phyloP scores from a whole-genome alignment of 2,113 vertebrate species.

The Regulus satrapa region DNA sequence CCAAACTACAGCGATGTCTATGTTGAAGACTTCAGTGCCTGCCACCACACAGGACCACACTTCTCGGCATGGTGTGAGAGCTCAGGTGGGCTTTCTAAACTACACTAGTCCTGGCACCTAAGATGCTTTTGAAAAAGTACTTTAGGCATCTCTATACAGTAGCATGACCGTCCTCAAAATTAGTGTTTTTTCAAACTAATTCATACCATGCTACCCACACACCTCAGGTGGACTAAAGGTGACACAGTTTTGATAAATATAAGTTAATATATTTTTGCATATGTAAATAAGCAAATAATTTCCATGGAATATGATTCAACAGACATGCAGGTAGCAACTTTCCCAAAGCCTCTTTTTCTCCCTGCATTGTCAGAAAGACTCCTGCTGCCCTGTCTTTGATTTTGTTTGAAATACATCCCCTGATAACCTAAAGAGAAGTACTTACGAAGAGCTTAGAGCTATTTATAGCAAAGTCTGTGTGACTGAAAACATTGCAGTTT shows the following conservation, averaged over 20 bases:
- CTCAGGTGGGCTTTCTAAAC: neutral
- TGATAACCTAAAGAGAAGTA: slow-evolving; percentile 31
- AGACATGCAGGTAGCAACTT: neutral
- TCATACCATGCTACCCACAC: neutral
- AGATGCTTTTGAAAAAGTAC: neutral
- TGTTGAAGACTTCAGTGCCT: neutral
- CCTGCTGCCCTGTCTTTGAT: neutral
- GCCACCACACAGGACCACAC: neutral
- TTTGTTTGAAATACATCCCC: neutral
- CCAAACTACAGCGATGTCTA: neutral
- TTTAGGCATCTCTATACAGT: neutral
- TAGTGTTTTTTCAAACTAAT: neutral
- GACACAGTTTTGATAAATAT: neutral
- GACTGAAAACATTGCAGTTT: slow-evolving; percentile 43
- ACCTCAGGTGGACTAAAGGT: neutral
- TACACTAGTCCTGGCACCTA: neutral
- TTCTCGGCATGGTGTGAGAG: neutral
- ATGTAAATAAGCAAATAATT: neutral
- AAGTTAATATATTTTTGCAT: neutral
- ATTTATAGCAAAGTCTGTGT: slow-evolving; percentile 41
- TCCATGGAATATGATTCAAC: neutral
- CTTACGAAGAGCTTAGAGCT: neutral
- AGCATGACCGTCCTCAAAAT: neutral
- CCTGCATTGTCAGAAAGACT: neutral
- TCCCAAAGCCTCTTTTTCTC: neutral